Conservation (phyloP, 35 echinoderm and acorn worm genomes). For the Strongylocentrotus purpuratus region DNA sequence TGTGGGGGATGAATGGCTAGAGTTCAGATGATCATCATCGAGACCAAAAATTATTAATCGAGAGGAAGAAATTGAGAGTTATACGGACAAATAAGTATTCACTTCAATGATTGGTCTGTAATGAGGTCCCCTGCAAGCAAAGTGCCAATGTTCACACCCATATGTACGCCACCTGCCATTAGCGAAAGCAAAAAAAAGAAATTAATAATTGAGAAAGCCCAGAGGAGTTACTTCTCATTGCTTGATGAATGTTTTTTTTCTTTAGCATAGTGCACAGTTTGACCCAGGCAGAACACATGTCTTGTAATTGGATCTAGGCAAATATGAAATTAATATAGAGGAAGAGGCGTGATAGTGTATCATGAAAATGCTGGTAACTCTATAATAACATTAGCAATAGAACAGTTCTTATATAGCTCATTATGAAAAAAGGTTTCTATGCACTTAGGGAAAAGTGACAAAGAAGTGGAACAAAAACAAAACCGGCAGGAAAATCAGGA, state of each 20-base stretch:
- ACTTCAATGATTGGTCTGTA: not conserved
- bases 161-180: not conserved
- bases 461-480: too few relatives aligned
- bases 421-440: too few relatives aligned
- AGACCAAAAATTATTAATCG: not conserved
- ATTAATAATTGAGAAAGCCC: not conserved
- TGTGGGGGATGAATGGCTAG: not conserved
- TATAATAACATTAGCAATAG: not conserved
- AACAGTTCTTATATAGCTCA: too few relatives aligned
- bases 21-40: not conserved
- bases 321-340: not conserved
- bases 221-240: not conserved
- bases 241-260: not conserved
- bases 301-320: not conserved
- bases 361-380: not conserved
- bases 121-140: not conserved
- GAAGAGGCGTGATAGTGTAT: not conserved
- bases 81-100: not conserved
- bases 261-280: not conserved
- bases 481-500: too few relatives aligned
- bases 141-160: not conserved
- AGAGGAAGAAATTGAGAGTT: not conserved
- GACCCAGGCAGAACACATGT: not conserved
- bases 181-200: not conserved
- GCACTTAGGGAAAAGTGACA: too few relatives aligned